phyloP scores from a whole-genome alignment of 2,888 invertebrate species.

The Malachius bipustulatus region DNA sequence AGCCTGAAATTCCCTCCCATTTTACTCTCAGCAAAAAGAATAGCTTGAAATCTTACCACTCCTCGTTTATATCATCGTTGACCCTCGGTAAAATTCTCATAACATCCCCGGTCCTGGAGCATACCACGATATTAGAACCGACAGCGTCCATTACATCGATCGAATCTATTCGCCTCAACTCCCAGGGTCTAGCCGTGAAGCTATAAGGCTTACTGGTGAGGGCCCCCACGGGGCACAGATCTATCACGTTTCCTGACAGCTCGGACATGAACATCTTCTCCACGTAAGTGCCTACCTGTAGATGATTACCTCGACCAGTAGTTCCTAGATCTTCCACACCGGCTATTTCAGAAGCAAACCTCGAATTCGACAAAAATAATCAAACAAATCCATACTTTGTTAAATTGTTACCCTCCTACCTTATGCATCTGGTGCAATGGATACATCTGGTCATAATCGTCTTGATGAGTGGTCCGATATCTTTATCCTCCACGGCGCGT shows the following conservation, averaged over 20 bases:
- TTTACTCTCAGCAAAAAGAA: constrained; percentile 40
- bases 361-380: too few relatives aligned
- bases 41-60: constrained; percentile 54
- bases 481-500: constrained; percentile 96
- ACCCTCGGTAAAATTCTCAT: constrained; percentile 86
- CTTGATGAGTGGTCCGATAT: constrained; percentile 95
- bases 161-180: constrained; percentile 86
- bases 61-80: constrained; percentile 98
- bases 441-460: constrained; percentile 99
- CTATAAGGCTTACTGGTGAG: constrained; percentile 96
- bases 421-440: constrained; percentile 95
- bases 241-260: constrained; percentile 95
- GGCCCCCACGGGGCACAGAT: constrained; percentile 97
- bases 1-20: constrained; percentile 36
- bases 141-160: constrained; percentile 95
- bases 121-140: constrained; percentile 93
- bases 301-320: constrained; percentile 85
- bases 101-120: constrained; percentile 94
- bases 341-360: constrained; percentile 98
- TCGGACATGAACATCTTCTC: constrained; percentile 97
- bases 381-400: too few relatives aligned
- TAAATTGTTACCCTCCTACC: too few relatives aligned
- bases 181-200: constrained; percentile 97
- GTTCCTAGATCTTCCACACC: constrained; percentile 95
- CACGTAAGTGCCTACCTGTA: constrained; percentile 99